Conservation (phyloP, 2,113 vertebrate genomes). For the Formicarius rufipectus region DNA sequence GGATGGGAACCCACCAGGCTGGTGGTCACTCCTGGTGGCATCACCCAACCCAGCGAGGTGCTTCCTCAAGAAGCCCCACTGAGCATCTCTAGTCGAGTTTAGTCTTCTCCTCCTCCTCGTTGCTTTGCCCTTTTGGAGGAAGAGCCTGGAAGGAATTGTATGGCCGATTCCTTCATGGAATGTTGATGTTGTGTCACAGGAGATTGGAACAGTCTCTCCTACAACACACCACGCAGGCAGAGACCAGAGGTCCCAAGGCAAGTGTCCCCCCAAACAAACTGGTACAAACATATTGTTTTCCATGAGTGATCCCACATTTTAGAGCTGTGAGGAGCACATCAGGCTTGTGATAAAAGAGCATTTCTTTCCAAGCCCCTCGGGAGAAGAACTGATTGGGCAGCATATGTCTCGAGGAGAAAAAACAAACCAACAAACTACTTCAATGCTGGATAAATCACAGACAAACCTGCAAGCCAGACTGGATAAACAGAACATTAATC, state of each 20-base stretch:
- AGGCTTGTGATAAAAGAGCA: not conserved
- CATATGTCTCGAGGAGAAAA: not conserved
- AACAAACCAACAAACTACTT: not conserved
- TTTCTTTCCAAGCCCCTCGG: not conserved
- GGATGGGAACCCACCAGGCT: not conserved
- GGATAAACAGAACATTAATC: not conserved
- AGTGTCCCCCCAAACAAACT: not conserved
- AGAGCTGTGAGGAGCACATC: not conserved
- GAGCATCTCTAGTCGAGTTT: not conserved
- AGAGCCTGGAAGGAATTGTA: not conserved
- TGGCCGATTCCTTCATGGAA: not conserved
- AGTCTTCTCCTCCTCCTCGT: not conserved
- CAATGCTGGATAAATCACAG: not conserved
- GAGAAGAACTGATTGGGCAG: not conserved
- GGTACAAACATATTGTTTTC: not conserved
- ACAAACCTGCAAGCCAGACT: not conserved
- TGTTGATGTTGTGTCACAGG: not conserved
- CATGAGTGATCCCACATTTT: not conserved
- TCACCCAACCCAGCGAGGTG: not conserved
- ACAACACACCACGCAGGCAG: fast-evolving
- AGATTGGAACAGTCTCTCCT: not conserved
- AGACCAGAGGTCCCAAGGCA: not conserved
- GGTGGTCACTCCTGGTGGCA: not conserved
- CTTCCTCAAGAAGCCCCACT: fast-evolving
- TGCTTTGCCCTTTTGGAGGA: not conserved